Conservation (phyloP, 2,797 vertebrate genomes). For the Megalops cyprinoides region DNA sequence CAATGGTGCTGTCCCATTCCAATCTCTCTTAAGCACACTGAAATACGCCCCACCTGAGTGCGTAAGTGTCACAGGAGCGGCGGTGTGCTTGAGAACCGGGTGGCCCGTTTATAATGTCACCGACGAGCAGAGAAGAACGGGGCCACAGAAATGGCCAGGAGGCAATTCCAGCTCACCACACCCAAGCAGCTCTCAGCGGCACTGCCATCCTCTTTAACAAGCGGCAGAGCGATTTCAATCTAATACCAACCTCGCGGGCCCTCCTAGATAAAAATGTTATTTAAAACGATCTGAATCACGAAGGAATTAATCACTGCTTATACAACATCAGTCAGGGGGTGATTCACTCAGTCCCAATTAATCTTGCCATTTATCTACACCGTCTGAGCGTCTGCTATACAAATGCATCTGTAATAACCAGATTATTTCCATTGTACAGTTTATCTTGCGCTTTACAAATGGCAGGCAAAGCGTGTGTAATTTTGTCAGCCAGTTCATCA, state of each 20-base stretch:
- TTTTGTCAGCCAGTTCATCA: slow-evolving; percentile 36
- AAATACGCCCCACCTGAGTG: too few relatives aligned
- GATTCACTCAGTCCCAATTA: slow-evolving; percentile 74
- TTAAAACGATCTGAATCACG: slow-evolving; percentile 70
- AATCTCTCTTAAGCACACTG: too few relatives aligned
- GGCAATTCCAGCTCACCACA: slow-evolving; percentile 49
- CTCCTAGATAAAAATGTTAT: slow-evolving; percentile 66
- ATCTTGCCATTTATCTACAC: slow-evolving; percentile 66
- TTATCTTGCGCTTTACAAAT: slow-evolving; percentile 56
- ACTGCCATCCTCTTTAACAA: slow-evolving; percentile 35
- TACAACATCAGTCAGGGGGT: slow-evolving; percentile 65
- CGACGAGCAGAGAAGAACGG: slow-evolving; percentile 52
- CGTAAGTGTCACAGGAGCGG: too few relatives aligned
- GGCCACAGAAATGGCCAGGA: slow-evolving; percentile 50
- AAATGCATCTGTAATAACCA: slow-evolving; percentile 67
- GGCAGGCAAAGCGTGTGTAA: slow-evolving; percentile 40
- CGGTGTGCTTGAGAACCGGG: too few relatives aligned
- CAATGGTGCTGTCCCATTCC: too few relatives aligned
- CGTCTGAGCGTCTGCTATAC: slow-evolving; percentile 63
- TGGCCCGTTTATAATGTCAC: too few relatives aligned
- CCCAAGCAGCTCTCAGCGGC: slow-evolving; percentile 34
- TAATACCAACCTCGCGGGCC: slow-evolving; percentile 62
- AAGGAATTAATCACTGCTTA: slow-evolving; percentile 70
- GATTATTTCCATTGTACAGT: slow-evolving; percentile 65
- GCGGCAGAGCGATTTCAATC: slow-evolving; percentile 60